Base-by-base conservation (phyloP, 2,113 vertebrate genomes). In the Myrmecophaga tridactyla region DNA sequence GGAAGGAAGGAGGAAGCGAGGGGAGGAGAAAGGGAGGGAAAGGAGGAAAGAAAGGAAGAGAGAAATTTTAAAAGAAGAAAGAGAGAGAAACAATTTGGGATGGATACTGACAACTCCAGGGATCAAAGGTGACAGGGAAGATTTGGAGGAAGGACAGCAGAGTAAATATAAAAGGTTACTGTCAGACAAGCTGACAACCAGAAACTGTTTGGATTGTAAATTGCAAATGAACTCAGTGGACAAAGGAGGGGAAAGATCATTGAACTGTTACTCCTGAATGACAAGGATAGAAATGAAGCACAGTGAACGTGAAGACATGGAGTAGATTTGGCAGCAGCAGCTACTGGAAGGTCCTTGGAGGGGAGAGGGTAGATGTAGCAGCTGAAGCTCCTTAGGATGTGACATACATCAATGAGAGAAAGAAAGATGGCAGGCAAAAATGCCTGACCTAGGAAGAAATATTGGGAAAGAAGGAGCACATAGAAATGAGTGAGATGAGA, bases 251-350 rank as follows among this genome's bases (percentile, higher is more conserved):
- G 96, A 97, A 97, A 98, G 98, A 97, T 98, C 98, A 93, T 76
- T 98, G 98, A 98, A 98, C 98, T 97, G 97, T 97, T 98, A 97
- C 97, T 96, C 96, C 65, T 92, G 96, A 98, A 94, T 98, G 97
- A 98, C 97, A 98, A 97, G 97, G 96, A 95, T 36, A 93, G 96
- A 96, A 97, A 73, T 17, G 46, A 86, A 96, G 89, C 69, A 56
- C 51, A 87, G 76, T 39, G 70, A 78, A 72, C 95, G 94, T 85
- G 96, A 96, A 90, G 96, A 96, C 53, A 36, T 65, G 85, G 43
- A 96, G 89, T 83, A 17, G 67, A 80, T 80, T 95, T 96, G 97
- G 97, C 97, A 96, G 96, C 93, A 87, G 77, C 41, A 97, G 96
- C 90, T 90, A 76, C 69, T 83, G 95, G 92, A 97, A 89, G 63